Base-by-base conservation (phyloP, 2,797 vertebrate genomes). In the Luscinia megarhynchos region DNA sequence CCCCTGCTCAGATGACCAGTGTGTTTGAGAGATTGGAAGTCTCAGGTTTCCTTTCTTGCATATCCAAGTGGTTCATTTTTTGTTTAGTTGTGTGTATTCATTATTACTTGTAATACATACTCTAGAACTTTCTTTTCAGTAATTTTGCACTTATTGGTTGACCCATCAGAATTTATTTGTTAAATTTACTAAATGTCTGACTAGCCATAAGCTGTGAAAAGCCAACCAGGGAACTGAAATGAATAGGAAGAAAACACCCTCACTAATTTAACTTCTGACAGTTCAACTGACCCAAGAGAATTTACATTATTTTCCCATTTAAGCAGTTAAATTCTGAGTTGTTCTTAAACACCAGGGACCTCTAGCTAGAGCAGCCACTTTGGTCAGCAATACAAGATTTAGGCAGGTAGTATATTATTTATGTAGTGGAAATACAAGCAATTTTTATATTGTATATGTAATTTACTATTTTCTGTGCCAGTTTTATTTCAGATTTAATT, bases 401-500 rank as follows among this genome's bases (percentile, higher is more conserved):
- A 78, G 69, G 29, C 29, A 62, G 74, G 36, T 51, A 91, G 54
- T 48, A 16, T 76, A 48, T 77, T 91, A 90, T 88, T 84, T 74
- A 73, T 13, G 34, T 79, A 68, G 41, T 50, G 30, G 46, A 38
- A 66, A 67, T 62, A 77, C 1, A 82, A 74, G 38, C 22, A 64
- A 7, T 46, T 92, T 95, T 94, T 91, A 8, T 82, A n/a, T 62
- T 90, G 53, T 69, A 12, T 50, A 8, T 82, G 34, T 85, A 88
- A 81, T 92, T 87, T 87, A 73, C 43, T 82, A 16, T 90, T 61
- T 91, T 73, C 36, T 53, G 40, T 91, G 89, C 92, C 92, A 93
- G 84, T 84, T 94, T 91, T 70, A 87, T 92, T 96, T 94, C 90
- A 87, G 77, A 72, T 87, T 92, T 84, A 96, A 93, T 96, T 95